phyloP scores from a whole-genome alignment of 2,888 invertebrate species.

The Ormyrus labotus region DNA sequence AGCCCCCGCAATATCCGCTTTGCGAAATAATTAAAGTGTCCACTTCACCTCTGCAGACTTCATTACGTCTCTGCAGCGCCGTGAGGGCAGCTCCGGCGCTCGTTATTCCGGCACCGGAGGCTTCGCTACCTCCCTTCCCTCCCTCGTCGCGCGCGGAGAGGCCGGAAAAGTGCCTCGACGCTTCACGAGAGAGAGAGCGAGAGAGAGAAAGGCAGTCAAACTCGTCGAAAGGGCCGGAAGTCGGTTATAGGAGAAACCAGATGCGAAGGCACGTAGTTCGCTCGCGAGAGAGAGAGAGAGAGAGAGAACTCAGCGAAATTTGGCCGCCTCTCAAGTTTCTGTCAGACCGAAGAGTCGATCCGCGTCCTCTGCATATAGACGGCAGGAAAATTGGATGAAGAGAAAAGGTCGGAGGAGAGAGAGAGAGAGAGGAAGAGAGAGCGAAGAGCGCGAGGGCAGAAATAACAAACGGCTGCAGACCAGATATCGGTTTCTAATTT shows the following conservation, averaged over 20 bases:
- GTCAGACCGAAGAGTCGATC: background rate
- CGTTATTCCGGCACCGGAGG: constrained; percentile 26
- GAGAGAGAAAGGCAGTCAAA: too few relatives aligned
- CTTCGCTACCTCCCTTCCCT: background rate
- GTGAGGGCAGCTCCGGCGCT: background rate
- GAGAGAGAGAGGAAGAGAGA: constrained; percentile 20
- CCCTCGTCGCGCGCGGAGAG: background rate
- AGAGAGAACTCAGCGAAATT: constrained; percentile 19
- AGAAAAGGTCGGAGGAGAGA: background rate
- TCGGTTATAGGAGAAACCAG: constrained; percentile 8
- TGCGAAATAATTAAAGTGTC: too few relatives aligned
- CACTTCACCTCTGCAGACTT: too few relatives aligned
- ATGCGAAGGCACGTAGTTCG: background rate
- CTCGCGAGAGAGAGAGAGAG: background rate
- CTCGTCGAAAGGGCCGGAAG: background rate
- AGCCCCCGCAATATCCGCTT: too few relatives aligned
- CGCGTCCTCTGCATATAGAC: too few relatives aligned
- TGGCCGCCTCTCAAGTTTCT: constrained; percentile 45
- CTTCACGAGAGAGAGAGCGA: background rate
- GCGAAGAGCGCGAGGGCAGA: background rate
- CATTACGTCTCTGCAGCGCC: background rate
- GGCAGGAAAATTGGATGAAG: constrained; percentile 26
- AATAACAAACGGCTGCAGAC: background rate
- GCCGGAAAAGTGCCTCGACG: constrained; percentile 34
- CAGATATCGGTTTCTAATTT: too few relatives aligned